Percentiles rank a stretch among this genome's conserved stretches.
phyloP scores from a whole-genome alignment of 1,140 invertebrate genomes.

The Heliconius eleuchia region DNA sequence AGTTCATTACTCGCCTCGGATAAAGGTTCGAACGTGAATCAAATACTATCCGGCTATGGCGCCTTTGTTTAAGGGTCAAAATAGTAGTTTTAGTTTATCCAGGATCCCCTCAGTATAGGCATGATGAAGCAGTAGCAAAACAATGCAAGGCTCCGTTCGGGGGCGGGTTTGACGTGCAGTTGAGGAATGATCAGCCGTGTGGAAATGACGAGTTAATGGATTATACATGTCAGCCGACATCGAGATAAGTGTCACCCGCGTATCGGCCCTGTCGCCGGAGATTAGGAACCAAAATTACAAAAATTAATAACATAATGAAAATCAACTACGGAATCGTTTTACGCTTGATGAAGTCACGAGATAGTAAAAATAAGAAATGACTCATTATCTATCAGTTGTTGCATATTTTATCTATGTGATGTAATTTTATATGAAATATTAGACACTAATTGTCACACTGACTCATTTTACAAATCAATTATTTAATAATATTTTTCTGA shows the following conservation, averaged over 20 bases:
- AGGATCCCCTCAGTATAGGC: constrained; percentile 55
- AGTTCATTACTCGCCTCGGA: constrained; percentile 67
- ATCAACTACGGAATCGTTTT: constrained; percentile 64
- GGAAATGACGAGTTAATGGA: constrained; percentile 81
- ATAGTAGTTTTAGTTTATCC: constrained; percentile 37
- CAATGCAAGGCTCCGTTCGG: constrained; percentile 64
- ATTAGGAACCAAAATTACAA: constrained; percentile 76
- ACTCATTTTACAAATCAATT: not conserved
- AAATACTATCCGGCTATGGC: constrained; percentile 27
- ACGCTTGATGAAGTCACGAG: constrained; percentile 55
- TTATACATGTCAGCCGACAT: constrained; percentile 78
- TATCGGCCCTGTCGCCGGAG: constrained; percentile 69
- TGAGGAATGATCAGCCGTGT: constrained; percentile 76
- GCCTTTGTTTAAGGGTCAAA: constrained; percentile 55
- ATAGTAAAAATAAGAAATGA: constrained; percentile 47
- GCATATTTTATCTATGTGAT: constrained; percentile 6
- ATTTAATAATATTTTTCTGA: not conserved
- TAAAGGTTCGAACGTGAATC: constrained; percentile 40
- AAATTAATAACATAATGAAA: constrained; percentile 78
- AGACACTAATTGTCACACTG: not conserved
- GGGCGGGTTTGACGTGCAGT: constrained; percentile 72
- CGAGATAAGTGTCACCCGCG: constrained; percentile 75
- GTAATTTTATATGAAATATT: not conserved
- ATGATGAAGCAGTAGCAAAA: constrained; percentile 73
- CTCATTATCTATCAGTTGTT: constrained; percentile 26